Percentiles rank a stretch among this genome's conserved stretches.
Conservation (phyloP, 1,140 invertebrate species). For the Macrobrachium nipponense region DNA sequence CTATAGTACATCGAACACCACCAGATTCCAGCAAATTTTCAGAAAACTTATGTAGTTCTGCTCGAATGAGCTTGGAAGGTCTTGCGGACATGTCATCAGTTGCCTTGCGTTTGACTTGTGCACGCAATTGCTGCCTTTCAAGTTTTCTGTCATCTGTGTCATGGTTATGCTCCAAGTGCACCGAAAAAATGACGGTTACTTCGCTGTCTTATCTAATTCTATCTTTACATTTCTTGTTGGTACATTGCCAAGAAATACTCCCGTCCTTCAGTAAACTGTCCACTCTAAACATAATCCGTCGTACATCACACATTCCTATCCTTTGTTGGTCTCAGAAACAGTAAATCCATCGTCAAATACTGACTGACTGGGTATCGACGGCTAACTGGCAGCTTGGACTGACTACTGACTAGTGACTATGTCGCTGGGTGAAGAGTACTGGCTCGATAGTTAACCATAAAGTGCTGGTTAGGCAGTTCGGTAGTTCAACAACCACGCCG, state of each 20-base stretch:
- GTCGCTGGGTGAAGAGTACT: no score
- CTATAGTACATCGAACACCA: not conserved
- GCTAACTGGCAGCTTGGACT: no score
- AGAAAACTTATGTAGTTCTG: conserved; percentile 11
- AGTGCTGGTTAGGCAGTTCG: no score
- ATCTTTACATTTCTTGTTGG: conserved; percentile 26
- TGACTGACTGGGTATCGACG: not conserved
- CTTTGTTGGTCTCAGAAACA: conserved; percentile 16
- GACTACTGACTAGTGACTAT: no score
- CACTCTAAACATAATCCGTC: no score
- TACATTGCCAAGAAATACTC: conserved; percentile 6
- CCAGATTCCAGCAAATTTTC: conserved; percentile 11
- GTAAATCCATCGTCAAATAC: conserved; percentile 2
- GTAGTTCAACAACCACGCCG: no score
- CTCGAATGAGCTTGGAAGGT: conserved; percentile 19
- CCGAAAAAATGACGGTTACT: not conserved
- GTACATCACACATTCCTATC: not conserved
- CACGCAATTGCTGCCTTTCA: conserved; percentile 7
- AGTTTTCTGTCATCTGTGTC: conserved; percentile 20
- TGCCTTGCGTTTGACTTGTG: not conserved
- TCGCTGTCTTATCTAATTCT: not conserved
- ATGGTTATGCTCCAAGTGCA: conserved; percentile 17
- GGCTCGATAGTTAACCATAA: no score
- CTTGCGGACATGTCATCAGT: not conserved
- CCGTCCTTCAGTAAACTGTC: not conserved